Evolutionary conservation across 2,888 invertebrate species (phyloP), one percentile per base, ranked within the genome.

Genomic region (Nomada goodeniana): DNA sequence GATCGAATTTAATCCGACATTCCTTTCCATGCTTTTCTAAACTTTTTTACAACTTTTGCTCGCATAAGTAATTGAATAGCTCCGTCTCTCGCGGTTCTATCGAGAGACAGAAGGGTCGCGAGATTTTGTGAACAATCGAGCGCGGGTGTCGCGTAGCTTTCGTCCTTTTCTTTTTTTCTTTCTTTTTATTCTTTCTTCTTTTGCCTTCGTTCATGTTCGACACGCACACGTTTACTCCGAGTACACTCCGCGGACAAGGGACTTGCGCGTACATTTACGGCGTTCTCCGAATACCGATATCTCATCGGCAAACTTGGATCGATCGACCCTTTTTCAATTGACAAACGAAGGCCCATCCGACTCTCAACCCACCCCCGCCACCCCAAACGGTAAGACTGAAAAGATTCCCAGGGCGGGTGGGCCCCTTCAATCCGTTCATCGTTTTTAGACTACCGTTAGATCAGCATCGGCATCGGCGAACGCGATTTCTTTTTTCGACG

Each of bases 381-480:
- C 83, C 83, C 73, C 36, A 83, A 88, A 89, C 78, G 78, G 80
- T 86, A 91, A 91, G 91, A 91, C 91, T 91, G 91, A 91, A 84
- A 86, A 78, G 85, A 87, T 80, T 87, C 75, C 68, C 50, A 36
- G 36, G 20, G 44, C 72, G 63, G 79, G 85, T 74, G 85, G 90
- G 84, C 85, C 75, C 80, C 77, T 77, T 85, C 61, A 50, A 83
- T 72, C 70, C 65, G 76, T 86, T 78, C 60, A 68, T 77, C 60
- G 42, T 77, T 84, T 53, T 84, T 82, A 73, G 57, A 63, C 64
- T 72, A 84, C 77, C 67, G 53, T 80, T 80, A 80, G 65, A 69
- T 80, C 80, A 64, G 18, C 70, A 70, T 52, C 64, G 67, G 18
- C 70, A 70, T 52, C 64, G 61, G 60, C 52, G 77, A 71, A 79